Evolutionary conservation across 2,113 vertebrate genomes (phyloP).

Genomic region (Prochilodus magdalenae): DNA sequence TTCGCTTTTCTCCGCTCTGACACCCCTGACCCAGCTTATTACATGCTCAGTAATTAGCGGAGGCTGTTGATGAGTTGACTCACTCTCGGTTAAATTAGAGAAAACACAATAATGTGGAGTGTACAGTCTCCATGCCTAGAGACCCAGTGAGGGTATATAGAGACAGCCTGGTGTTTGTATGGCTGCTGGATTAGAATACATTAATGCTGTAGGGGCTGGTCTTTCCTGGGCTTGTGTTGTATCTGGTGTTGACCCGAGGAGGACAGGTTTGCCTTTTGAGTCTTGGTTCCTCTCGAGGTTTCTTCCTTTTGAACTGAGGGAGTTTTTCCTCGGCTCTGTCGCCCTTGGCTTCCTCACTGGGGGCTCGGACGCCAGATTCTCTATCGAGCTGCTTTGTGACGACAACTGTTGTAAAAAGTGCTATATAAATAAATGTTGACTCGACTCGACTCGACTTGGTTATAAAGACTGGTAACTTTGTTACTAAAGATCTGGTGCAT

Average conservation of each 20-base stretch:
- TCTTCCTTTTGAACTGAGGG: too few relatives aligned
- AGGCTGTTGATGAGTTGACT: not conserved
- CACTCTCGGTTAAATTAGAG: not conserved
- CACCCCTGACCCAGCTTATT: not conserved
- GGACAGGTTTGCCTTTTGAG: too few relatives aligned
- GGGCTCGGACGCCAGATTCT: too few relatives aligned
- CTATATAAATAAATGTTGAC: too few relatives aligned
- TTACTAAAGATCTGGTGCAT: not conserved
- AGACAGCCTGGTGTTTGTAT: not conserved
- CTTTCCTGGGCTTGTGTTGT: too few relatives aligned
- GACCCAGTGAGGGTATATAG: not conserved
- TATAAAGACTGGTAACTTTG: not conserved
- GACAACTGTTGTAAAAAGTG: too few relatives aligned
- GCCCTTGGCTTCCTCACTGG: too few relatives aligned
- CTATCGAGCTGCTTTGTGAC: too few relatives aligned
- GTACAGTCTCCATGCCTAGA: not conserved
- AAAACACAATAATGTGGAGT: not conserved
- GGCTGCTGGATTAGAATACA: not conserved
- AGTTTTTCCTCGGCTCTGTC: too few relatives aligned
- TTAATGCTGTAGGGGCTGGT: not conserved
- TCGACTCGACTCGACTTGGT: too few relatives aligned
- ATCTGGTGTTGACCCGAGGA: too few relatives aligned
- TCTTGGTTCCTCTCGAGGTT: too few relatives aligned
- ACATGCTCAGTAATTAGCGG: not conserved
- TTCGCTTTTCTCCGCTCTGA: not conserved